Evolutionary conservation across 2,113 vertebrate genomes (phyloP).

Genomic region (Leptobrachium leishanense): DNA sequence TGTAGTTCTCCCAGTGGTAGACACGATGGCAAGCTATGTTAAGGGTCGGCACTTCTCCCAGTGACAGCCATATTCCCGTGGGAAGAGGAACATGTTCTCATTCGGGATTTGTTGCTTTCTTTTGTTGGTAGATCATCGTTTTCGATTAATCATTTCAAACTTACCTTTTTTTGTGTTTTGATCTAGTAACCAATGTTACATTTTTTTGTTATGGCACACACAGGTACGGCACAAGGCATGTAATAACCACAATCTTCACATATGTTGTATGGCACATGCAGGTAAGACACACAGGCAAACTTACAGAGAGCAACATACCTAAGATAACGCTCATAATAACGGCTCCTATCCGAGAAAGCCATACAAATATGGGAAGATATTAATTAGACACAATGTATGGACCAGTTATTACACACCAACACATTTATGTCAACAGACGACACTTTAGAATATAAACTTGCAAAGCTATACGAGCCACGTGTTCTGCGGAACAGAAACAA

Average conservation of each 20-base stretch:
- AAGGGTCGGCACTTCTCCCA: too few species aligned
- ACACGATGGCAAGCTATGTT: too few species aligned
- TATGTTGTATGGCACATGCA: slow-evolving; percentile 44
- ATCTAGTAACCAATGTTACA: too few species aligned
- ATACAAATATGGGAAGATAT: slow-evolving; percentile 74
- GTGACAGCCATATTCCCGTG: too few species aligned
- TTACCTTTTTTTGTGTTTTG: too few species aligned
- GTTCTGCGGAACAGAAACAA: too few species aligned
- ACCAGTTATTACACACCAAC: slow-evolving; percentile 45
- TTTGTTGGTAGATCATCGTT: too few species aligned
- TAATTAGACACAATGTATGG: slow-evolving; percentile 52
- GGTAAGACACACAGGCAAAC: slow-evolving; percentile 5
- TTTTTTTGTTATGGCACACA: neutral
- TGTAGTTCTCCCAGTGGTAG: too few species aligned
- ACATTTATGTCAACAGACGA: neutral
- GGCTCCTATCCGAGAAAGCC: slow-evolving; percentile 87
- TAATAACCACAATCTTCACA: slow-evolving; percentile 38
- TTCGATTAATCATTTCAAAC: too few species aligned
- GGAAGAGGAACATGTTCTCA: too few species aligned
- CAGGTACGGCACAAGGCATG: slow-evolving; percentile 8
- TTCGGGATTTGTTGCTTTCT: too few species aligned
- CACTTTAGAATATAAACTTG: neutral
- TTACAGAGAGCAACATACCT: slow-evolving; percentile 79
- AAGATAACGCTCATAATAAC: slow-evolving; percentile 97
- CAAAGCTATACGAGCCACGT: too few species aligned